A percentile compares a stretch with the other conserved stretches of the same genome.
phyloP scores from a whole-genome alignment of 2,888 invertebrate genomes.

The Diadegma fenestrale region DNA sequence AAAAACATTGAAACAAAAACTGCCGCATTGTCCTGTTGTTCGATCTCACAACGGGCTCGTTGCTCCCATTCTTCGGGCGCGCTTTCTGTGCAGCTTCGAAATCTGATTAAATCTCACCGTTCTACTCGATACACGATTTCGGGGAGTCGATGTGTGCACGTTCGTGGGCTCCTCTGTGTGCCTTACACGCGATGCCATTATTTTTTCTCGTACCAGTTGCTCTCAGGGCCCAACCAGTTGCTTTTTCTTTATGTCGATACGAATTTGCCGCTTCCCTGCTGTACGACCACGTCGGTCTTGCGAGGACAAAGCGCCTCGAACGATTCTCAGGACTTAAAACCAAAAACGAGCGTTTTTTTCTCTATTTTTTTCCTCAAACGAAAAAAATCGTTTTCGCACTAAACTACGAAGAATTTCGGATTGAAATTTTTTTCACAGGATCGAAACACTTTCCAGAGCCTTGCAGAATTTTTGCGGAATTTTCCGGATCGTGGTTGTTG shows the following conservation, averaged over 20 bases:
- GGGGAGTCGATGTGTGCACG: neutral
- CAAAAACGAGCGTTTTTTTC: neutral
- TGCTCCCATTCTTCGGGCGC: conserved; percentile 46
- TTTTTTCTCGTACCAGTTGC: conserved; percentile 66
- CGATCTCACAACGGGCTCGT: conserved; percentile 46
- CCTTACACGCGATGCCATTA: conserved; percentile 45
- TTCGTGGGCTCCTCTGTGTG: neutral
- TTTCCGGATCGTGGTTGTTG: too few species aligned
- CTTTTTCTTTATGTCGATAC: conserved; percentile 48
- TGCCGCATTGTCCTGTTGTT: conserved; percentile 10
- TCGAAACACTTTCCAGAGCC: too few species aligned
- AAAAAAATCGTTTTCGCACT: too few species aligned
- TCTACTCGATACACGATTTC: conserved; percentile 58
- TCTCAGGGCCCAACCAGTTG: conserved; percentile 65
- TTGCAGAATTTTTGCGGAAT: too few species aligned
- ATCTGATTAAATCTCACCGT: conserved; percentile 65
- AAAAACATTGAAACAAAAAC: conserved; percentile 5
- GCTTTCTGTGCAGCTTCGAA: conserved; percentile 43
- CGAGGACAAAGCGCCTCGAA: neutral
- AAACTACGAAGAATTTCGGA: too few species aligned
- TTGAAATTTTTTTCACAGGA: too few species aligned
- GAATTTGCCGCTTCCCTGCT: conserved; percentile 59
- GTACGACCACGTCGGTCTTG: neutral
- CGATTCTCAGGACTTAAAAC: conserved; percentile 27
- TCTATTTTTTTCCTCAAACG: too few species aligned